These are phyloP conservation scores for Epirrita christyi DNA, from an alignment of 2,888 invertebrate genomes.

Conservation along the genomic window DNA sequence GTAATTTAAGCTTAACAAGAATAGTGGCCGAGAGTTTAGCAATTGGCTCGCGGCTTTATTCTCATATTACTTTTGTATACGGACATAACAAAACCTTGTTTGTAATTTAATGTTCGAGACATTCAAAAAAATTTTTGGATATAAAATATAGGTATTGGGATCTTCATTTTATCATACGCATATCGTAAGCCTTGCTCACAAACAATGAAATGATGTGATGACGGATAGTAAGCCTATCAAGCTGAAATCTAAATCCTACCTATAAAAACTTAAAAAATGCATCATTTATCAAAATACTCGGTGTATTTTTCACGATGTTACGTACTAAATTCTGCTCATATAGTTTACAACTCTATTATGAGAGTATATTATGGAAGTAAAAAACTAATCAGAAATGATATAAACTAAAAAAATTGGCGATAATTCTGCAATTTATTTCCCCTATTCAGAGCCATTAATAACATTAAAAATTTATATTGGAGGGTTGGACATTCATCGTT, in stretches of 20 bases:
- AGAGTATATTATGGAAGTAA: not conserved
- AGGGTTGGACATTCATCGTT: slow-evolving; percentile 7
- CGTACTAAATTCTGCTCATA: not conserved
- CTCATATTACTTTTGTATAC: slow-evolving; percentile 39
- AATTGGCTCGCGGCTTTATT: slow-evolving; percentile 41
- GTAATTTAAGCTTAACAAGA: slow-evolving; percentile 72
- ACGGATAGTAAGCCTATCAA: not conserved
- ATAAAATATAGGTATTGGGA: no score
- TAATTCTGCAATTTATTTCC: slow-evolving; percentile 1
- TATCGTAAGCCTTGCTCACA: no score
- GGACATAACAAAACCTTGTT: slow-evolving; percentile 26
- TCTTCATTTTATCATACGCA: no score
- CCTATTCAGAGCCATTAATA: slow-evolving; percentile 19
- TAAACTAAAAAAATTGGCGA: slow-evolving; percentile 8
- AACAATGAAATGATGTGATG: no score
- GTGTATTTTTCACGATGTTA: no score
- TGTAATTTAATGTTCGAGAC: slow-evolving; percentile 22
- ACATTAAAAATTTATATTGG: slow-evolving; percentile 24
- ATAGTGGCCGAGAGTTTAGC: slow-evolving; percentile 45
- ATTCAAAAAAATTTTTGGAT: no score
- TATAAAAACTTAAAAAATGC: no score
- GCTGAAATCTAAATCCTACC: not conserved
- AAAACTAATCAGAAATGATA: not conserved
- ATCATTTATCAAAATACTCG: no score
- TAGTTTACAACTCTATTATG: not conserved